These are phyloP conservation scores for Rissa tridactyla DNA, from an alignment of 2,113 vertebrate species.

Conservation along the genomic window DNA sequence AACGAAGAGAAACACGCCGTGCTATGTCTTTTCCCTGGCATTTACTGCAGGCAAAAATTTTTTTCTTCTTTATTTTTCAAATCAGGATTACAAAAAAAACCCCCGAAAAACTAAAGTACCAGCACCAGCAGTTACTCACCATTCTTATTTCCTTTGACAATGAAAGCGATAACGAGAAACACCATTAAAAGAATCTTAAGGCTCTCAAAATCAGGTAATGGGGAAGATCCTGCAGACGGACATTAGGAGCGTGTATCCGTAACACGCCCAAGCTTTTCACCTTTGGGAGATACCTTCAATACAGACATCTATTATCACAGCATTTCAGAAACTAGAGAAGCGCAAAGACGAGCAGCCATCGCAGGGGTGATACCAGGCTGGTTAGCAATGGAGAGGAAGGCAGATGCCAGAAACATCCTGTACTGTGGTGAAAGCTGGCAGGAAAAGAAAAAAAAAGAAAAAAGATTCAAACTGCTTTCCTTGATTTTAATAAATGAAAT, in stretches of 20 bases:
- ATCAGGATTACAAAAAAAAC: not conserved
- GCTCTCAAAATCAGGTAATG: not conserved
- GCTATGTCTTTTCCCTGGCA: not conserved
- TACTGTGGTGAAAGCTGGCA: not conserved
- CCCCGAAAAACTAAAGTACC: not conserved
- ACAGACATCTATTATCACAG: not conserved
- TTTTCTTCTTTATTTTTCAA: not conserved
- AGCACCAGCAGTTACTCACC: not conserved
- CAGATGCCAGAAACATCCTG: not conserved
- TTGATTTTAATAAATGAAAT: not conserved
- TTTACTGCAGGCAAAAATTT: not conserved
- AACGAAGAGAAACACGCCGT: not conserved
- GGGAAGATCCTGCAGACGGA: not conserved
- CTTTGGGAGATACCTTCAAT: not conserved
- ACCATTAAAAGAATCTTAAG: not conserved
- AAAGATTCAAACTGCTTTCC: not conserved
- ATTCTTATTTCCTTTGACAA: not conserved
- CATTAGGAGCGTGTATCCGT: accelerated
- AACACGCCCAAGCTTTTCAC: not conserved
- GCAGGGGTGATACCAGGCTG: not conserved
- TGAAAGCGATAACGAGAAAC: not conserved
- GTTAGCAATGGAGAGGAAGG: not conserved
- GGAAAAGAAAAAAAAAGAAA: not conserved
- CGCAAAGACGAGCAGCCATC: not conserved
- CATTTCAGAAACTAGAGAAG: not conserved